These are phyloP conservation scores for Rhopalosiphum padi DNA, from an alignment of 1,140 invertebrate genomes.

Conservation along the genomic window DNA sequence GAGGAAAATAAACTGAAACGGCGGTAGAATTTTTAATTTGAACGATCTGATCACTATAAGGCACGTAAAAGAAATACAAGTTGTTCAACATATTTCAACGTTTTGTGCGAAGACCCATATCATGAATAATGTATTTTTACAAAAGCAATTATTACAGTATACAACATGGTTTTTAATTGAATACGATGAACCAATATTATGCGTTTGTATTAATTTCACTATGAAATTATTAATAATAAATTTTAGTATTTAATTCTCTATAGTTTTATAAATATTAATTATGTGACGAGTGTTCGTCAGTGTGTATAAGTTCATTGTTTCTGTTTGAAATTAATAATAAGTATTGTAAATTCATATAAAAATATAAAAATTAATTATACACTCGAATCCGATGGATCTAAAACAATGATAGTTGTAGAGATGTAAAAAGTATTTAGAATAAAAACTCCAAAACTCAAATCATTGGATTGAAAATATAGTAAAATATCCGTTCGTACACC, in stretches of 20 bases:
- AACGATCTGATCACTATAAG: conserved; percentile 27
- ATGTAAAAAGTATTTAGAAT: neutral
- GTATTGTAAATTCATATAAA: neutral
- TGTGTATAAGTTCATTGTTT: neutral
- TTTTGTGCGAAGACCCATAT: conserved; percentile 10
- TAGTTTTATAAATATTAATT: conserved; percentile 3
- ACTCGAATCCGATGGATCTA: neutral
- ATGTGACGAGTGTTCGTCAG: neutral
- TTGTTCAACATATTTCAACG: conserved; percentile 50
- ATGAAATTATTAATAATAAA: conserved; percentile 14
- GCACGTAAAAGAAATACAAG: conserved; percentile 46
- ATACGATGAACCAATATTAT: neutral
- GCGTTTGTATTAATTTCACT: neutral
- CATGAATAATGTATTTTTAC: conserved; percentile 54
- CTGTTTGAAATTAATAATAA: neutral
- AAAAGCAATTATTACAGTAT: conserved; percentile 47
- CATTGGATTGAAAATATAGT: neutral
- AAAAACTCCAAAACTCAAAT: neutral
- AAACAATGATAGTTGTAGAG: neutral
- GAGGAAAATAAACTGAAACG: conserved; percentile 50
- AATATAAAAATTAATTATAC: neutral
- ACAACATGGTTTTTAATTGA: conserved; percentile 38
- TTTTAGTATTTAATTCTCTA: neutral
- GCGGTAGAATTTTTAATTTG: conserved; percentile 45
- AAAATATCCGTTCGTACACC: neutral